Base-by-base conservation (phyloP, 2,888 invertebrate genomes). In the Lycophotia porphyrea region DNA sequence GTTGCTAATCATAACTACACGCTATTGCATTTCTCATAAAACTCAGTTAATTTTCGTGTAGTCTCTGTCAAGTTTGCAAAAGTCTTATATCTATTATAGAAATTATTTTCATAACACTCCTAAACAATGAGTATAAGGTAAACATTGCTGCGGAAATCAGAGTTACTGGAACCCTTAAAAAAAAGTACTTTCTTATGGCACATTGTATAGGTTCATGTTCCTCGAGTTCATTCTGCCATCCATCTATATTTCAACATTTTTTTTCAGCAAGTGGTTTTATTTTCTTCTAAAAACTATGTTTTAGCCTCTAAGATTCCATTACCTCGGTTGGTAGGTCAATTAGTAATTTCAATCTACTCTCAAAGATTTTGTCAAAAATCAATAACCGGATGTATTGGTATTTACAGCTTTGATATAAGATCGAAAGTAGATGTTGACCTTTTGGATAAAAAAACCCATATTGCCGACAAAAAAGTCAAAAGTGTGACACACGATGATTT, bases 61-160 rank as follows among this genome's bases (percentile, higher is more conserved):
- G 21, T 18, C 44, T 24, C 31, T 44, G 55, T 18, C 8, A 2
- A 73, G 9, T 31, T 42, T 65, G 2, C n/a, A 27, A 75, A 15
- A 31, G 5, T 44, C 11, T 24, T 27, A 8, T 18, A 15, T 34
- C 1, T 39, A 15, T 31, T 36, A 11, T 31, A 61, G 36, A 60
- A 52, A n/a, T n/a, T 27, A 34, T 64, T 58, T 11, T 31, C 11
- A 7, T 13, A 36, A 31, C 15, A 27, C 34, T 21, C 9, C 42
- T 66, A 63, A 61, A 67, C n/a, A 61, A n/a, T 24, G 11, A 64
- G 34, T 4, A 47, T 64, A 44, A 9, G 31, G 21, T 66, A 15
- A 47, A 27, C 24, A 65, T 47, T 61, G 69, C 80, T 49, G 8
- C 24, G 70, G 73, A 67, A 83, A 81, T 70, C 69, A 70, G n/a